Evolutionary conservation across 2,113 vertebrate species (phyloP), one percentile per base, ranked within the genome.

Genomic region (Bucco capensis): DNA sequence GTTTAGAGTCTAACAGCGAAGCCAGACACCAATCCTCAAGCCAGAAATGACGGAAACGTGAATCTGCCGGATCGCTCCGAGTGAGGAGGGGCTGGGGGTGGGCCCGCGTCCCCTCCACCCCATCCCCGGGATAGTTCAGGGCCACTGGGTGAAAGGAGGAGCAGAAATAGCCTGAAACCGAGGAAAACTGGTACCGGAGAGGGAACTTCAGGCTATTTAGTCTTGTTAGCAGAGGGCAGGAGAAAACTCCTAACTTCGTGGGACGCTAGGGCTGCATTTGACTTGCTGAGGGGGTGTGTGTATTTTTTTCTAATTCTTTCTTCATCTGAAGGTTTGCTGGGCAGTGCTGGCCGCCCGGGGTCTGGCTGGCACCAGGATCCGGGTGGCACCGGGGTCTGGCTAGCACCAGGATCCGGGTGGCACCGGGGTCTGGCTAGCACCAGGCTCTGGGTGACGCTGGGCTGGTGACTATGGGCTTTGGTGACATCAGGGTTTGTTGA

Each of bases 151-250:
- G 37, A 35, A 65, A 61, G 49, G 54, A 35, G 71, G 42, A 73
- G 62, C 13, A 79, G 40, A 30, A 89, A 27, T 3, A 18, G 40
- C 13, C 3, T 8, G 17, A 25, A 86, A 40, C 15, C 0, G 1
- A 28, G n/a, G 37, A 18, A 21, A 25, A 17, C 0, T n/a, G 37
- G 28, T 28, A 37, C 18, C 1, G 0, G 3, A 30, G 18, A 17
- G 12, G n/a, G 2, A 3, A 33, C 10, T 42, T 40, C 3, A 22
- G 12, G 40, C 31, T 44, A 17, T 17, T 56, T 30, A 47, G 17
- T 66, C 35, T 75, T 38, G 35, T 16, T 6, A 12, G 10, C 1
- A 1, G 35, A 4, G 1, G 24, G 33, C 16, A 53, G 58, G 54
- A 28, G 61, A 58, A 57, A 19, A 8, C 15, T 19, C 37, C n/a